These are phyloP conservation scores for Nylanderia fulva DNA, from an alignment of 1,140 invertebrate genomes.

Conservation along the genomic window DNA sequence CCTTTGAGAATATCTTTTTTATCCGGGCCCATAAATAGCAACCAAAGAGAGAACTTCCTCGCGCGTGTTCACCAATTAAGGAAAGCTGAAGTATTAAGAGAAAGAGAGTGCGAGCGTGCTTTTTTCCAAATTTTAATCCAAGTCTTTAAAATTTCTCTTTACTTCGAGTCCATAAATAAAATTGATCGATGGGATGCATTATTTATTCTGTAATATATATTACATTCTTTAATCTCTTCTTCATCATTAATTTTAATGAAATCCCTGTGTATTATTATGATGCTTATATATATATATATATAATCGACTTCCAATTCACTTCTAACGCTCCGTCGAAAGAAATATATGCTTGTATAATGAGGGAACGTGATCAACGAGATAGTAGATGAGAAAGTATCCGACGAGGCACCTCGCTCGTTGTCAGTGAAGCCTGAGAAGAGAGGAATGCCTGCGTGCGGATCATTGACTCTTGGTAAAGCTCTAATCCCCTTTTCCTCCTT, in stretches of 20 bases:
- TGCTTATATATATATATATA: not conserved
- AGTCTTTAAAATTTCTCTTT: not conserved
- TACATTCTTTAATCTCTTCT: not conserved
- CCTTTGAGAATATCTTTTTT: slow-evolving; percentile 14
- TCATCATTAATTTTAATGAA: slow-evolving; percentile 2
- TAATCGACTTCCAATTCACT: not conserved
- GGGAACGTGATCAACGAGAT: slow-evolving; percentile 15
- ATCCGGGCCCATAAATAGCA: slow-evolving; percentile 28
- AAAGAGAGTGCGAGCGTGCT: too few species aligned
- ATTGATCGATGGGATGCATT: too few species aligned
- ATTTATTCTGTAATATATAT: not conserved
- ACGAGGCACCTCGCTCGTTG: slow-evolving; percentile 25
- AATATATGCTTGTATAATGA: slow-evolving; percentile 1
- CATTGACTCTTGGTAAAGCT: slow-evolving; percentile 58
- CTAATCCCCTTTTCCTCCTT: slow-evolving; percentile 42
- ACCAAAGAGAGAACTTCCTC: slow-evolving; percentile 22
- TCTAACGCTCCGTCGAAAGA: not conserved
- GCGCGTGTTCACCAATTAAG: slow-evolving; percentile 2
- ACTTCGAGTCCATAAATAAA: not conserved
- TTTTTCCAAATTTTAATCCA: slow-evolving; percentile 7
- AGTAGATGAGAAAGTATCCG: slow-evolving; percentile 48
- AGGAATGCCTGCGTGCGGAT: slow-evolving; percentile 46
- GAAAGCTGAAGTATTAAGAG: not conserved
- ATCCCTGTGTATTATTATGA: not conserved
- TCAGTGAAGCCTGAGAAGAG: slow-evolving; percentile 48